phyloP scores from a whole-genome alignment of 37 sponge, comb jelly and placozoan species.

The Oscarella lobularis region DNA sequence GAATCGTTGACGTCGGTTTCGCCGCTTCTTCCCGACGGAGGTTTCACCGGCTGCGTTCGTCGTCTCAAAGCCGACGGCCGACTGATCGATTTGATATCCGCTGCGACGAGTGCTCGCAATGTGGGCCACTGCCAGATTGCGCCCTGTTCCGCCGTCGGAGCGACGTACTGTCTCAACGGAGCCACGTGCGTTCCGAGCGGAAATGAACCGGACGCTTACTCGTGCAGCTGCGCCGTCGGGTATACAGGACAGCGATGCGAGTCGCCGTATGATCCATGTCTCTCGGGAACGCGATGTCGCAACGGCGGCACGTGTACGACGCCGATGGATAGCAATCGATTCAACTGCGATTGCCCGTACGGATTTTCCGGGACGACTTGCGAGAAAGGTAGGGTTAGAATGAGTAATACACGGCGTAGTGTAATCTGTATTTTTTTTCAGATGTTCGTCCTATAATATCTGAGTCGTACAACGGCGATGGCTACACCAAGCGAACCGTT shows the following conservation, averaged over 20 bases:
- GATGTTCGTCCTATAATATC: not conserved
- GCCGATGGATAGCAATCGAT: conserved; percentile 13
- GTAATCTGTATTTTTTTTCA: too few species aligned
- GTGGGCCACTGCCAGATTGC: not conserved
- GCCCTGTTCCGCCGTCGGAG: not conserved
- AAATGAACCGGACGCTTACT: too few species aligned
- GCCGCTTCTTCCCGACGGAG: not conserved
- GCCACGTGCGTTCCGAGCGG: too few species aligned
- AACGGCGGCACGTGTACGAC: not conserved
- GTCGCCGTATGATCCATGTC: too few species aligned
- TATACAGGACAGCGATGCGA: not conserved
- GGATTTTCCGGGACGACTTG: conserved; percentile 22
- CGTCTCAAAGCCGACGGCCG: not conserved
- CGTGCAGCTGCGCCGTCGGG: not conserved
- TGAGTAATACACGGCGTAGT: not conserved
- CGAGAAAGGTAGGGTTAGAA: conserved; percentile 1
- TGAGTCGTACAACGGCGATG: not conserved
- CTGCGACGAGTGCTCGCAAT: not conserved
- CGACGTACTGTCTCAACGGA: too few species aligned
- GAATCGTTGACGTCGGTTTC: not conserved
- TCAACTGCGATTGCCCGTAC: conserved; percentile 30
- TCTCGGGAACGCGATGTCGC: too few species aligned
- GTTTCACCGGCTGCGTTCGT: not conserved
- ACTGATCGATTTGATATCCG: not conserved
- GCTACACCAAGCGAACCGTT: not conserved